Percentiles rank a stretch among this genome's conserved stretches.
Conservation (phyloP, 2,888 invertebrate species). For the Cephalotes varians region DNA sequence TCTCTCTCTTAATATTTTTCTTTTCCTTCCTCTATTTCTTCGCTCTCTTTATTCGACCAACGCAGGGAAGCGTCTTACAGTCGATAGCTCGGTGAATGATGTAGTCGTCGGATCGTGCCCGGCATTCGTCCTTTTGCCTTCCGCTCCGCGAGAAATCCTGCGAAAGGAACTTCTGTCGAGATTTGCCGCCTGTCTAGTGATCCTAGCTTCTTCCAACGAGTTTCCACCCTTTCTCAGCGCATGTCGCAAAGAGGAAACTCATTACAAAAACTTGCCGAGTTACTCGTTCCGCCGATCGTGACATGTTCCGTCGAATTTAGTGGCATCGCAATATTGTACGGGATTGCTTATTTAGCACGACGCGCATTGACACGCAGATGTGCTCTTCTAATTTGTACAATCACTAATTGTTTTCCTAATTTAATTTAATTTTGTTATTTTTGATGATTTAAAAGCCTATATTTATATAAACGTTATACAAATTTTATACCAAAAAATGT, state of each 20-base stretch:
- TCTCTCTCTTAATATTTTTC: constrained; percentile 10
- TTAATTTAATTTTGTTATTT: not conserved
- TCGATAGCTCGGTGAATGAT: constrained; percentile 72
- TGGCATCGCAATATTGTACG: not conserved
- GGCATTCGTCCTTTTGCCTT: constrained; percentile 67
- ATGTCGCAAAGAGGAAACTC: constrained; percentile 55
- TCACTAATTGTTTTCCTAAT: not conserved
- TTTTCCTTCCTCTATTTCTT: constrained; percentile 9
- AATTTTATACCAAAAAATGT: not conserved
- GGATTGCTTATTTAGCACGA: not conserved
- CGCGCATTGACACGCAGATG: not conserved
- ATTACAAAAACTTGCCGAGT: constrained; percentile 62
- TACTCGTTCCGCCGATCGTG: constrained; percentile 43
- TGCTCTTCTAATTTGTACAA: not conserved
- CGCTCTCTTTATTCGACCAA: constrained; percentile 43
- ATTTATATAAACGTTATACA: not conserved
- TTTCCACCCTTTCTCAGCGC: constrained; percentile 36
- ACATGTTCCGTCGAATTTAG: constrained; percentile 27
- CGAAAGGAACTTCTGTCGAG: constrained; percentile 58
- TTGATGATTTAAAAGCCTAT: not conserved
- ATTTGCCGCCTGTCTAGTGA: constrained; percentile 57
- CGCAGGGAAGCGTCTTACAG: constrained; percentile 63
- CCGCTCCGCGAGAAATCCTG: constrained; percentile 58
- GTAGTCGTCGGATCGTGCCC: constrained; percentile 71
- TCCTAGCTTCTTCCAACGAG: constrained; percentile 40